Percentiles rank a stretch among this genome's conserved stretches.
Conservation (phyloP, 2,797 vertebrate species). For the Molossus alvarezi region DNA sequence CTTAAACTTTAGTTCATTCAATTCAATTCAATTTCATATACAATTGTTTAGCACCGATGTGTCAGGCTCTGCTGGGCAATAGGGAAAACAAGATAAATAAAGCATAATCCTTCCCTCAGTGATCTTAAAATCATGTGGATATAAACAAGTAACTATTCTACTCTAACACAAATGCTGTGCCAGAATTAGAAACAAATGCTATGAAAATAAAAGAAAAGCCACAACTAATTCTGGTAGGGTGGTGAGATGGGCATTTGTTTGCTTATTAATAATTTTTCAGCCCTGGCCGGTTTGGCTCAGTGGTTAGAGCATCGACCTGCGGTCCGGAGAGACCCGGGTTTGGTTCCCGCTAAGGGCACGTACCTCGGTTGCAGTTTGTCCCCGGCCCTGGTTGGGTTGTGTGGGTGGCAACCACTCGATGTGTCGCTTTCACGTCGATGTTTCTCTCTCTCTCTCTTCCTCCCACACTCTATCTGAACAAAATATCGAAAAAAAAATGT, state of each 20-base stretch:
- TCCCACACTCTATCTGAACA: too few species aligned
- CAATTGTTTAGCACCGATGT: not conserved
- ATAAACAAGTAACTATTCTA: not conserved
- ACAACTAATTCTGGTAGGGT: not conserved
- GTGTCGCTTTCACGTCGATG: too few species aligned
- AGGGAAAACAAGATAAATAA: not conserved
- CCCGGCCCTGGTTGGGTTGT: too few species aligned
- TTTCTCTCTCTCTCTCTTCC: too few species aligned
- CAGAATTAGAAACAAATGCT: slow-evolving; percentile 39
- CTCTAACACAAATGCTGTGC: not conserved
- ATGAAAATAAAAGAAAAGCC: not conserved
- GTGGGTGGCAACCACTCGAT: too few species aligned
- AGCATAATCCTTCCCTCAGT: not conserved
- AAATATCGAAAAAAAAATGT: too few species aligned
- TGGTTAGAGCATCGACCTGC: too few species aligned
- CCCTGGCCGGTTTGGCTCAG: too few species aligned
- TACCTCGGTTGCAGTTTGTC: too few species aligned
- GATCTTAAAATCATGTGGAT: not conserved
- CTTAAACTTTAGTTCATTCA: not conserved
- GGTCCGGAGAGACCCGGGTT: too few species aligned
- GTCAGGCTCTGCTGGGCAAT: not conserved
- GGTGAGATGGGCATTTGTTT: not conserved
- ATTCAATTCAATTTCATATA: not conserved
- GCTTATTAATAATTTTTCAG: slow-evolving; percentile 55
- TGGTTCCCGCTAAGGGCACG: too few species aligned